Percentiles rank a stretch among this genome's conserved stretches.
Evolutionary conservation across 2,888 invertebrate genomes (phyloP).

Genomic region (Phaonia tiefii): DNA sequence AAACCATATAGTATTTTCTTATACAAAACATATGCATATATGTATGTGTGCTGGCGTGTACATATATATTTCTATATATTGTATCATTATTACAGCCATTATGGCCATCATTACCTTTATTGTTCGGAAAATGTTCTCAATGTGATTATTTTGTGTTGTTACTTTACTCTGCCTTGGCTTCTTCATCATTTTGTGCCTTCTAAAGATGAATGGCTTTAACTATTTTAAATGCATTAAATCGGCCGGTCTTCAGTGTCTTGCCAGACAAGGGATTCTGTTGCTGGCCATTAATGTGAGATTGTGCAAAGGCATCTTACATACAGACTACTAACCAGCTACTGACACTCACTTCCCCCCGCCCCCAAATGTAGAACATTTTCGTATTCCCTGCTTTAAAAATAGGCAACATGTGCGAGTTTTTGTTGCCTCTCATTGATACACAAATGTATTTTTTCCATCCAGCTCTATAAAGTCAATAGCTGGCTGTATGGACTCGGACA

Average conservation of each 20-base stretch:
- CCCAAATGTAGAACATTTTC: too few species aligned
- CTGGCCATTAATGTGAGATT: constrained; percentile 17
- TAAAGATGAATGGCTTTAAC: constrained; percentile 1
- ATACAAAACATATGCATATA: too few species aligned
- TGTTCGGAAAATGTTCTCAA: constrained; percentile 23
- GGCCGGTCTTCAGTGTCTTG: neutral
- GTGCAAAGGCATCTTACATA: neutral
- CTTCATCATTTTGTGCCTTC: neutral
- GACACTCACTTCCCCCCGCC: too few species aligned
- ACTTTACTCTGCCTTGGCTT: neutral
- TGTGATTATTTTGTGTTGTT: constrained; percentile 20
- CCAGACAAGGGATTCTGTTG: constrained; percentile 10
- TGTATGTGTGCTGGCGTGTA: neutral
- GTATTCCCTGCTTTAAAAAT: neutral
- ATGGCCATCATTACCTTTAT: constrained; percentile 36
- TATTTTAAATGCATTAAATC: constrained; percentile 29
- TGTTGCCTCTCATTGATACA: neutral
- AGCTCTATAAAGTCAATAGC: neutral
- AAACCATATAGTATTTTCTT: too few species aligned
- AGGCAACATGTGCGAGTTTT: neutral
- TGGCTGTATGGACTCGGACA: too few species aligned
- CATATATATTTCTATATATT: constrained; percentile 15
- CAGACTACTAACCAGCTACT: neutral
- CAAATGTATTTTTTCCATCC: neutral
- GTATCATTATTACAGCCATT: constrained; percentile 31